Conservation (phyloP, 2,888 invertebrate genomes). For the Conops quadrifasciatus region DNA sequence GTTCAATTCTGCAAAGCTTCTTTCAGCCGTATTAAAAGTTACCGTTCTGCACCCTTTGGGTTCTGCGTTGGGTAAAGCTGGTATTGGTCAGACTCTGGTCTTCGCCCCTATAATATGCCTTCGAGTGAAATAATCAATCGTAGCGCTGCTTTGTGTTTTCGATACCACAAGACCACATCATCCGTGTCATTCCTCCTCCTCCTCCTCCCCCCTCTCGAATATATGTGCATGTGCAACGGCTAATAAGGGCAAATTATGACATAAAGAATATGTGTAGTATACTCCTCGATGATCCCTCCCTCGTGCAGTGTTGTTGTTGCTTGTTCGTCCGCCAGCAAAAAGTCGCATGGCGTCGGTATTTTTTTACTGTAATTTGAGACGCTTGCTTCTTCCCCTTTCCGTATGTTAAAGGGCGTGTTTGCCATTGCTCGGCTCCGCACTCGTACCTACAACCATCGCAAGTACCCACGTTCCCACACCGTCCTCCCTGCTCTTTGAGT, state of each 20-base stretch:
- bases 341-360: conserved; percentile 39
- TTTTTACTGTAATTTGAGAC: conserved; percentile 45
- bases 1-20: no score
- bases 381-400: conserved; percentile 40
- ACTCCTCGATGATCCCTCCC: conserved; percentile 2
- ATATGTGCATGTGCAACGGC: conserved; percentile 21
- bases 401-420: conserved; percentile 26
- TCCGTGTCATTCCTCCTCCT: no score
- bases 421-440: conserved; percentile 26
- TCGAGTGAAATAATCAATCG: conserved; percentile 17
- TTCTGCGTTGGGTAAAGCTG: conserved; percentile 3
- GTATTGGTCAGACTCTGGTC: background rate
- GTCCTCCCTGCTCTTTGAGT: conserved; percentile 15
- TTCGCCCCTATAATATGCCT: no score
- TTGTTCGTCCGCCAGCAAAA: conserved; percentile 30
- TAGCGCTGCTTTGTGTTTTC: conserved; percentile 31
- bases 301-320: conserved; percentile 15
- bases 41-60: no score
- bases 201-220: background rate
- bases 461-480: background rate
- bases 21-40: no score
- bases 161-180: no score
- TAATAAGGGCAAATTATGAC: conserved; percentile 50
- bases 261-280: conserved; percentile 35
- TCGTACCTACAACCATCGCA: conserved; percentile 23